Base-by-base conservation (phyloP, 2,888 invertebrate species). In the Euzophera pinguis region DNA sequence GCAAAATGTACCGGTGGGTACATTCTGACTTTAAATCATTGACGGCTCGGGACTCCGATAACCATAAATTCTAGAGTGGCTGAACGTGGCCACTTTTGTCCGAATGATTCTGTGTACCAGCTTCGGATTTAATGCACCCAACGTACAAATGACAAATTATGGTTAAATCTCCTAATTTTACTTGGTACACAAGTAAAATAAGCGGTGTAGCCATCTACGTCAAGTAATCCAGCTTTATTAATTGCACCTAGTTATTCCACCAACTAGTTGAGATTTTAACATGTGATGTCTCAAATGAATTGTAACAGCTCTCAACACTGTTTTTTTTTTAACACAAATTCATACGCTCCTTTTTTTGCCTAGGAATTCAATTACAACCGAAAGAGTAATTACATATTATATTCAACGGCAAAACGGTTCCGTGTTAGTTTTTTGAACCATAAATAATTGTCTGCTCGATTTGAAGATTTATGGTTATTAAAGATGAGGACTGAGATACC, bases 391-490 rank as follows among this genome's bases (percentile, higher is more conserved):
- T 17, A 45, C 13, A 45, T 34, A 34, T 45, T 14, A 45, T 16
- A 9, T 45, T 45, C 34, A 3, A 14, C 5, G 9, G 10, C 13
- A 13, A 32, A 45, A 45, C 32, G 32, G 32, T 9, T 45, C 32
- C 45, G 32, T 14, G 29, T 45, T 45, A 45, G 45, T 78, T 80
- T 79, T 81, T 80, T 75, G 71, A 67, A 63, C 71, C 67, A 77
- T 81, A 82, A 83, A 83, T 81, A 78, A 78, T 81, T 78, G 73
- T 63, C 58, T 66, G 73, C 65, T 74, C 86, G 73, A 84, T 80
- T 84, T 71, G 74, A 73, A 76, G 82, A 87, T 87, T 87, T 87
- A 88, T 84, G 83, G 86, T 85, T 87, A 88, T 88, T 87, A 84
- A 87, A 88, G 88, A 88, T 88, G 73, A 66, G 60, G 67, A 58